Conservation (phyloP, 2,797 vertebrate species). For the Botia kubotai region DNA sequence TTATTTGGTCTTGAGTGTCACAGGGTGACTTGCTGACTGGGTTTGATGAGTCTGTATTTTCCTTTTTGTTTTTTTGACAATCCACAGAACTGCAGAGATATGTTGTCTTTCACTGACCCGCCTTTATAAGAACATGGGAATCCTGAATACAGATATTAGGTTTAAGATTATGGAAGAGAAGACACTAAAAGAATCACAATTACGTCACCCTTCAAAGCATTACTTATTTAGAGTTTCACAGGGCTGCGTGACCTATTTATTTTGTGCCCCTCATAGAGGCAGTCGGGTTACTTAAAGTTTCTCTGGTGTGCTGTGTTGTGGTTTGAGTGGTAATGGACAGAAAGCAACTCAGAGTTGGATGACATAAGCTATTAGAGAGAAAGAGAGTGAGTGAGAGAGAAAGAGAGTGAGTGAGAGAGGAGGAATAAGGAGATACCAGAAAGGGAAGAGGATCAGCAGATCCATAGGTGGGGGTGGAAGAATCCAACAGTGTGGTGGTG, state of each 20-base stretch:
- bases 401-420: not conserved
- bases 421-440: not conserved
- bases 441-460: not conserved
- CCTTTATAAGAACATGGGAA: not conserved
- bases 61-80: not conserved
- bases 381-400: not conserved
- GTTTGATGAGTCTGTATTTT: not conserved
- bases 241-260: constrained; percentile 32
- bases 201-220: constrained; percentile 33
- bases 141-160: not conserved
- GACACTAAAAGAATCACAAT: constrained; percentile 19
- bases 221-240: constrained; percentile 48
- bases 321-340: constrained; percentile 45
- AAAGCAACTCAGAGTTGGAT: constrained; percentile 16
- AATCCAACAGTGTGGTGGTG: not conserved
- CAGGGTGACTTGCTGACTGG: not conserved
- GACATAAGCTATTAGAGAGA: constrained; percentile 25
- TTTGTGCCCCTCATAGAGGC: constrained; percentile 12
- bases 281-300: not conserved
- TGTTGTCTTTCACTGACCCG: not conserved
- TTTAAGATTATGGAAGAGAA: not conserved
- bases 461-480: not conserved
- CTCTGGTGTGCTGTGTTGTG: constrained; percentile 9
- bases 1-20: constrained; percentile 3
- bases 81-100: not conserved